These are phyloP conservation scores for Drosophila barbarae DNA, from an alignment of 2,888 invertebrate genomes.

Conservation along the genomic window DNA sequence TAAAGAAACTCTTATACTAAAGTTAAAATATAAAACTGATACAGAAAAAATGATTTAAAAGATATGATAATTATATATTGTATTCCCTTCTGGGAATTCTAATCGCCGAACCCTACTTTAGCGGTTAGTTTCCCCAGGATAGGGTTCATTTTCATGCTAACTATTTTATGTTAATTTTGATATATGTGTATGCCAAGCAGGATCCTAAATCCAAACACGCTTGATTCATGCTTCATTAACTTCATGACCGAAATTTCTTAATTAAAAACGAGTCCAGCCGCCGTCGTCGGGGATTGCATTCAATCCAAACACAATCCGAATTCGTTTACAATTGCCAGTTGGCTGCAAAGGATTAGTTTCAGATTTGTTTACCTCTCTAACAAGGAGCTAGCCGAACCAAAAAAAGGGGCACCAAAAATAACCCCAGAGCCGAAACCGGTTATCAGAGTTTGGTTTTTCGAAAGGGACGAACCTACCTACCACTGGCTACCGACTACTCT, in stretches of 20 bases:
- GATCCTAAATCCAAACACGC: conserved; percentile 5
- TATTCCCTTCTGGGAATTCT: neutral
- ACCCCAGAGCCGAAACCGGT: conserved; percentile 41
- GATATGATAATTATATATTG: neutral
- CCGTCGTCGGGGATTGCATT: conserved; percentile 18
- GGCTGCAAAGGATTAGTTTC: conserved; percentile 46
- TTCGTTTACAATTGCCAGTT: conserved; percentile 48
- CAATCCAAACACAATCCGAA: conserved; percentile 40
- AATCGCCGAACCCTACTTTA: neutral
- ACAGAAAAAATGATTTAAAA: neutral
- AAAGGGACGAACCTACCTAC: conserved; percentile 19
- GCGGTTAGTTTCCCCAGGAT: too few relatives aligned
- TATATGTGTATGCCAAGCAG: neutral
- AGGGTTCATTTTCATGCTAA: conserved; percentile 3
- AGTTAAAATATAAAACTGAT: neutral
- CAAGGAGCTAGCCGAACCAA: conserved; percentile 18
- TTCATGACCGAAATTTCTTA: conserved; percentile 42
- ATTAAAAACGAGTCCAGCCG: conserved; percentile 43
- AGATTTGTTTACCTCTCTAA: conserved; percentile 48
- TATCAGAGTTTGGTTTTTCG: conserved; percentile 41
- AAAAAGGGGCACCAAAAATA: conserved; percentile 16
- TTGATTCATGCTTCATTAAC: conserved; percentile 44
- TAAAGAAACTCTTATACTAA: neutral
- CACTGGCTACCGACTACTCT: conserved; percentile 22
- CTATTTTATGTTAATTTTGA: conserved; percentile 15